Percentiles rank a stretch among this genome's conserved stretches.
phyloP scores from a whole-genome alignment of 2,113 vertebrate genomes.

The Sinocyclocheilus anshuiensis region DNA sequence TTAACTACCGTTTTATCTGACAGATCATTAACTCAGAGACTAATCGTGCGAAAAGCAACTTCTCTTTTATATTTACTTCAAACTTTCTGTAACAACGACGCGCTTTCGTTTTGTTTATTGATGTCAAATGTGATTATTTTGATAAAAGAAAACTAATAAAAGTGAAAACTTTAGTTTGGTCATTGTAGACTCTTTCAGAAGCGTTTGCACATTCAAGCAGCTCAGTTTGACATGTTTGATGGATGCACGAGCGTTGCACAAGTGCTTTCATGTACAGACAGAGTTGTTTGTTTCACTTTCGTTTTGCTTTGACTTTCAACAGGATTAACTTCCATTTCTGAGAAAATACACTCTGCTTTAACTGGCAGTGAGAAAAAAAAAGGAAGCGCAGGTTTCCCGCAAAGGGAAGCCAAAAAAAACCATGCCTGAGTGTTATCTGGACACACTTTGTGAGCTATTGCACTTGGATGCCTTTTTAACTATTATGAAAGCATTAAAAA shows the following conservation, averaged over 20 bases:
- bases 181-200: neutral
- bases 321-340: neutral
- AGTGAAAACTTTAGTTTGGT: neutral
- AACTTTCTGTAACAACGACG: neutral
- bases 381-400: conserved; percentile 18
- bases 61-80: neutral
- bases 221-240: neutral
- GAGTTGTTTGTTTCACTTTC: conserved; percentile 11
- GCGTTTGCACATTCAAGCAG: neutral
- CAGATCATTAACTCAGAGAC: neutral
- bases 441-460: neutral
- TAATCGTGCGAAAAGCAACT: neutral
- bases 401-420: neutral
- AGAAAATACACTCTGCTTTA: neutral
- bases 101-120: neutral
- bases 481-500: neutral
- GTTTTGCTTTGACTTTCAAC: neutral
- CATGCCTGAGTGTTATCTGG: neutral
- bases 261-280: neutral
- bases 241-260: neutral
- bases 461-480: neutral
- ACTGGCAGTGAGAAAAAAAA: neutral
- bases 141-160: neutral
- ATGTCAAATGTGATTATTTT: neutral
- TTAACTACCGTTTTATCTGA: too few relatives aligned